A percentile compares a stretch with the other conserved stretches of the same genome.
Conservation (phyloP, 1,140 invertebrate genomes). For the Zaprionus camerounensis region DNA sequence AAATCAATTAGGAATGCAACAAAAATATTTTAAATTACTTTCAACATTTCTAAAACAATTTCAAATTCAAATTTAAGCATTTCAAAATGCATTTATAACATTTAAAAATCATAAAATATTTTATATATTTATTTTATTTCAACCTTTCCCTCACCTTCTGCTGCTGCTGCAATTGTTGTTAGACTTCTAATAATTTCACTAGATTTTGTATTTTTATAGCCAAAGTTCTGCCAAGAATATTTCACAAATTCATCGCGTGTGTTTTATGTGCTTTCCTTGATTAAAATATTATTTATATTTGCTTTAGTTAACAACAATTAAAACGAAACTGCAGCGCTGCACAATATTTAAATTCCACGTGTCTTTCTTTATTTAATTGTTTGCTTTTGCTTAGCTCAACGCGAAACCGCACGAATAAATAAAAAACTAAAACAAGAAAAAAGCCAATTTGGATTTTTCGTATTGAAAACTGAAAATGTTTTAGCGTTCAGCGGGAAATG, state of each 20-base stretch:
- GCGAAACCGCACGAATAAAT: background rate
- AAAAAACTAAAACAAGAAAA: background rate
- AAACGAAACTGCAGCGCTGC: constrained; percentile 2
- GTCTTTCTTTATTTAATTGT: background rate
- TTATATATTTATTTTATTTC: background rate
- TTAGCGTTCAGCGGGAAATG: background rate
- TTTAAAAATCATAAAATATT: too few species aligned
- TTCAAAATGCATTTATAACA: too few species aligned
- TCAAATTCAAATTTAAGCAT: too few species aligned
- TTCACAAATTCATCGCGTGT: background rate
- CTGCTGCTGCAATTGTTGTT: background rate
- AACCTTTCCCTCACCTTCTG: background rate
- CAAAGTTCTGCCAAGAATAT: background rate
- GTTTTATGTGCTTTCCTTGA: background rate
- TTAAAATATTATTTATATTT: background rate
- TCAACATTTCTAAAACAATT: too few species aligned
- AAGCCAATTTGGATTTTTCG: background rate
- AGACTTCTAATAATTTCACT: background rate
- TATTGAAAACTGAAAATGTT: background rate
- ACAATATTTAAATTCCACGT: background rate
- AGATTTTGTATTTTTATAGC: background rate
- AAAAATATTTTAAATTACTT: too few species aligned
- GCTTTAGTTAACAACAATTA: background rate
- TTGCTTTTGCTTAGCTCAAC: background rate
- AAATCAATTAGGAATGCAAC: too few species aligned